Evolutionary conservation across 2,888 invertebrate genomes (phyloP).

Genomic region (Troglohyphantes excavatus): DNA sequence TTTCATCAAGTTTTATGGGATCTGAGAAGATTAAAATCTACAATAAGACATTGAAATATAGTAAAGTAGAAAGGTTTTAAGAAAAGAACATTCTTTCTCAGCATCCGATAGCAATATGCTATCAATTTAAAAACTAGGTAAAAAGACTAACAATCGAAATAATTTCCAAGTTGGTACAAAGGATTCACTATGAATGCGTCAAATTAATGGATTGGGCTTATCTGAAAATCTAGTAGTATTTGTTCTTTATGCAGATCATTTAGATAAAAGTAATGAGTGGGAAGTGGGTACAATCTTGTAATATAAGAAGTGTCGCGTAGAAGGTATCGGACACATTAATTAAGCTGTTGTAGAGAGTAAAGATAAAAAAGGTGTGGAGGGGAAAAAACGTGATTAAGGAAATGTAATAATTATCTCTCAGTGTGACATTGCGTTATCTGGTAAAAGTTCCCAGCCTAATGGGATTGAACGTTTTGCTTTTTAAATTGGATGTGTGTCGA

Average conservation of each 20-base stretch:
- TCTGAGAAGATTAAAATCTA: background rate
- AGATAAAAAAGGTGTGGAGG: background rate
- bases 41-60: background rate
- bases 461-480: background rate
- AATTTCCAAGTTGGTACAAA: background rate
- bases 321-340: constrained; percentile 9
- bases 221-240: constrained; percentile 18
- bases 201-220: constrained; percentile 14
- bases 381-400: constrained; percentile 19
- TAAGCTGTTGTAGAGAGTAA: constrained; percentile 1
- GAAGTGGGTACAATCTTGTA: constrained; percentile 4
- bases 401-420: background rate
- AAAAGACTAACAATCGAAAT: background rate
- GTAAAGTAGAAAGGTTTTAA: background rate
- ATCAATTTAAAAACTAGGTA: background rate
- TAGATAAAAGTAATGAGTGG: constrained; percentile 40
- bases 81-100: background rate
- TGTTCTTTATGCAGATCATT: background rate
- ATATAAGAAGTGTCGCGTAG: constrained; percentile 11
- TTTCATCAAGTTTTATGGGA: background rate
- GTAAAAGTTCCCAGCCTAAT: background rate
- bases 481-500: background rate
- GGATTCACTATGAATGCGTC: background rate
- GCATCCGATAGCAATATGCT: background rate
- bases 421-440: background rate